Conservation (phyloP, 1,140 invertebrate species). For the Idris sp. region DNA sequence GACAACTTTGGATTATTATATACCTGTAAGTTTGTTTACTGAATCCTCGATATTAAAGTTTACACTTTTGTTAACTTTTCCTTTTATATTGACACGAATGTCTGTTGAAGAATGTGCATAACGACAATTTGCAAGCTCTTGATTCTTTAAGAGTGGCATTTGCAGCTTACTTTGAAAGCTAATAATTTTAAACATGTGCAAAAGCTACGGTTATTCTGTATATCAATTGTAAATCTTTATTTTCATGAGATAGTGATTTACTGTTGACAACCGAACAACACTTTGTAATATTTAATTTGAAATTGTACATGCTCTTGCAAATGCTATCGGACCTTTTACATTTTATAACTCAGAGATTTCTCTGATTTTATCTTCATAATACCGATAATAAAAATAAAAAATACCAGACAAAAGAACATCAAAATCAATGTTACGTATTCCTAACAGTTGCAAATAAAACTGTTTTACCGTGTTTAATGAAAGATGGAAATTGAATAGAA, state of each 20-base stretch:
- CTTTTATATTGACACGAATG: conserved; percentile 4
- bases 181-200: conserved; percentile 4
- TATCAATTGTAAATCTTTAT: conserved; percentile 45
- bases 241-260: conserved; percentile 20
- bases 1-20: conserved; percentile 21
- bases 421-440: too few species aligned
- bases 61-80: conserved; percentile 12
- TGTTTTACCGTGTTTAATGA: too few species aligned
- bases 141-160: conserved; percentile 44
- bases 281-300: conserved; percentile 17
- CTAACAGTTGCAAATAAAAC: too few species aligned
- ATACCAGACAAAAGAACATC: too few species aligned
- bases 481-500: too few species aligned
- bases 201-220: conserved; percentile 26
- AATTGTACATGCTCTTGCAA: not conserved
- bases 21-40: conserved; percentile 17
- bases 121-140: conserved; percentile 29
- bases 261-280: conserved; percentile 25
- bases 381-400: too few species aligned
- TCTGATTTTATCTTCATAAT: too few species aligned
- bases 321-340: too few species aligned
- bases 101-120: conserved; percentile 8
- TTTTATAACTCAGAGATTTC: too few species aligned
- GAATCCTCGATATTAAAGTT: conserved; percentile 35
- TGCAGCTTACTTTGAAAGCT: conserved; percentile 32